Evolutionary conservation across 2,888 invertebrate genomes (phyloP), one percentile per base, ranked within the genome.

Genomic region (Andrena bicolor): DNA sequence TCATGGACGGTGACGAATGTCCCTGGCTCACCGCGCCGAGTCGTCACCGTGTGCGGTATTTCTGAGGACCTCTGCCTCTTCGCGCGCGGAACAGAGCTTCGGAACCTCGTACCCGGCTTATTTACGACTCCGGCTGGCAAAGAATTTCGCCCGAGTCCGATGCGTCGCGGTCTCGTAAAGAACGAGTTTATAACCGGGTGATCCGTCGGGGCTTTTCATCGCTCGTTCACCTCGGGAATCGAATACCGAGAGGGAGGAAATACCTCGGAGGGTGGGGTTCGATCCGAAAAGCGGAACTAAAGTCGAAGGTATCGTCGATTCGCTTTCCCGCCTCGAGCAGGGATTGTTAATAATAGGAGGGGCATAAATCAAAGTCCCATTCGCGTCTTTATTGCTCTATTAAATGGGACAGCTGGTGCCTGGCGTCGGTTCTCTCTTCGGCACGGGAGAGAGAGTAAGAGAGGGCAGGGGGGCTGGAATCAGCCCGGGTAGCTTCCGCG

Each of bases 351-450:
- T 93, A 93, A 93, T 92, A 90, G 91, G 89, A 90, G 91, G 70
- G 89, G 88, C 91, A 93, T 93, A 93, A 93, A 93, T 93, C 93
- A 93, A 91, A 90, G 92, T 90, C 89, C 91, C 90, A 92, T 92
- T 93, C 93, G 90, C 88, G 91, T 93, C 93, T 93, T 93, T 93
- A 93, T 93, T 93, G 93, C 92, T 93, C 92, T 91, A 93, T 93
- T 93, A 93, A 93, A 93, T 89, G 90, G 91, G 93, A 92, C 93
- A 93, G 93, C 93, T 93, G 93, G 91, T 91, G 90, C 91, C 84
- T 83, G 83, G 80, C 76, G 85, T 80, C 78, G 80, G 82, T 80
- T 76, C 80, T 78, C 76, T 83, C 35, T 78, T 64, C 82, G 77
- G 58, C 71, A 28, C 41, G 20, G 56, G n/a, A 20, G 35, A 58